Base-by-base conservation (phyloP, 2,113 vertebrate species). In the Andinoacara biseriatus region DNA sequence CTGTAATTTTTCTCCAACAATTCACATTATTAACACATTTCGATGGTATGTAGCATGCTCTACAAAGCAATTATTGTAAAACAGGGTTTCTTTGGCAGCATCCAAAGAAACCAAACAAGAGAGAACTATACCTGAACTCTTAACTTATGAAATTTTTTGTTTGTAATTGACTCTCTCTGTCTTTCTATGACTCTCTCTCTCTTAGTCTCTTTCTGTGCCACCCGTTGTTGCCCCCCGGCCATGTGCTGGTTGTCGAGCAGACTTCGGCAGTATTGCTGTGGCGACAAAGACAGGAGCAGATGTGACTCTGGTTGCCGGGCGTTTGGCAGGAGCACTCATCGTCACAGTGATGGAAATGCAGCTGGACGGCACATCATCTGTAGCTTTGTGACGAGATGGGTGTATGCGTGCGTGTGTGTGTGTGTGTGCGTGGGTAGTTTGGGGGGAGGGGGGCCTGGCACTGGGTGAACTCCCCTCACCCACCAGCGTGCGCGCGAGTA, bases 281-380 rank as follows among this genome's bases (percentile, higher is more conserved):
- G 91, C 74, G 87, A 93, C 93, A 90, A 85, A 93, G 94, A 95
- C 93, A 93, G 93, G 89, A 95, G 92, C 93, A 95, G 94, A 94
- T 95, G 94, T 94, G 94, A 95, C 93, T 94, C 92, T 95, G 93
- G 94, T 95, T 94, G 91, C 94, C 86, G 94, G 94, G 93, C 94
- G 92, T 94, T 94, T 95, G 93, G 93, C 94, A 94, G 94, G 92
- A 95, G 93, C 90, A 93, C 93, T 95, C 92, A 94, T 93, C 90
- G 81, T 95, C 94, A 95, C 88, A 60, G 88, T 94, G 94, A 95
- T 54, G 74, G 80, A 93, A 87, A 95, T 94, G 88, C 85, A 92
- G 94, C 93, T 83, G 91, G 94, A 95, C 94, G 89, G 92, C 91
- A 88, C 93, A 94, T 95, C 94, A 95, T 94, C 94, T 94, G 94